Evolutionary conservation across 2,113 vertebrate genomes (phyloP).

Genomic region (Phocoena phocoena): DNA sequence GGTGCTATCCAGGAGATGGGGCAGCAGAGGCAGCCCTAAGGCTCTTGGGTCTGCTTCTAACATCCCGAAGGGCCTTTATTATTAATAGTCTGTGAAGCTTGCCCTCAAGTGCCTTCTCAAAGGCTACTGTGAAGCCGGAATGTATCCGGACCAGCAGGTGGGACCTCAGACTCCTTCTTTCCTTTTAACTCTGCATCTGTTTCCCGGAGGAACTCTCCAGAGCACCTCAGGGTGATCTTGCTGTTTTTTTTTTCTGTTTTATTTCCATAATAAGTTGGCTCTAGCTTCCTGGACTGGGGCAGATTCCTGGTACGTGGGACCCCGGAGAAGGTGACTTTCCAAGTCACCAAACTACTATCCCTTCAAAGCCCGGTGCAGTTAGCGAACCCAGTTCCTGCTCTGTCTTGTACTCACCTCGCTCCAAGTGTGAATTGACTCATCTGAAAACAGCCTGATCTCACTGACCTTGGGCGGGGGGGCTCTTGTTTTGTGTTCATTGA

Average conservation of each 20-base stretch:
- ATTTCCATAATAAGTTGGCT: background rate
- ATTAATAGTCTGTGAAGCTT: background rate
- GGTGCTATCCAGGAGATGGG: rapidly evolving
- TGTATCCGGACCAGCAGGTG: background rate
- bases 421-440: background rate
- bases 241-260: background rate
- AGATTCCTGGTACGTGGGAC: background rate
- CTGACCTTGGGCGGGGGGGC: rapidly evolving
- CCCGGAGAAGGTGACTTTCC: background rate
- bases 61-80: background rate
- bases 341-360: background rate
- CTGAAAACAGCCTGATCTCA: background rate
- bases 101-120: background rate
- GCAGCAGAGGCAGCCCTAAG: rapidly evolving
- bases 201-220: background rate
- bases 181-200: background rate
- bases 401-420: background rate
- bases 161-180: background rate
- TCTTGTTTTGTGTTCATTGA: background rate
- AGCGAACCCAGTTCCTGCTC: background rate
- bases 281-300: background rate
- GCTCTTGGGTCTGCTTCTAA: background rate
- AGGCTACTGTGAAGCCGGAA: background rate
- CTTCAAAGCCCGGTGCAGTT: rapidly evolving
- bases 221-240: background rate